These are phyloP conservation scores for Eriocheir sinensis DNA, from an alignment of 1,140 invertebrate genomes.

Conservation along the genomic window DNA sequence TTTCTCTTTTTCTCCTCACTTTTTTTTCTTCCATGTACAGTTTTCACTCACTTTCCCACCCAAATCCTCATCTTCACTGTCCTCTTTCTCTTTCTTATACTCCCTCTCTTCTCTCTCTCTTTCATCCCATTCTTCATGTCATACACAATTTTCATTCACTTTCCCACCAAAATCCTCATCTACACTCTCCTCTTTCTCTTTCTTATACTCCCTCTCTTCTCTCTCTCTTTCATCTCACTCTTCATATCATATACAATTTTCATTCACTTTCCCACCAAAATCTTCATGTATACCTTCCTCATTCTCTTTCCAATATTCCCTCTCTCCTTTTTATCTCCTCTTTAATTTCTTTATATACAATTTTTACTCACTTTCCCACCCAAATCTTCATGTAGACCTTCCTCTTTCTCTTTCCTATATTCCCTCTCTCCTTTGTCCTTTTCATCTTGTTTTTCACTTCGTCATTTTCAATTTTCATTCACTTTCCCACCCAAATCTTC, in stretches of 20 bases:
- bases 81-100: slow-evolving; percentile 4
- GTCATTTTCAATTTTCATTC: no score
- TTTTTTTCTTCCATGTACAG: neutral
- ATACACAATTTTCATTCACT: no score
- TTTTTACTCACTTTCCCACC: neutral
- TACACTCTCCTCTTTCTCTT: no score
- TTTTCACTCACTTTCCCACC: neutral
- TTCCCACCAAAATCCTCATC: no score
- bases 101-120: no score
- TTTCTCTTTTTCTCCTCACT: neutral
- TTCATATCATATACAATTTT: neutral
- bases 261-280: no score
- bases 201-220: no score
- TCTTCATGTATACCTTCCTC: neutral
- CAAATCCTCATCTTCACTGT: neutral
- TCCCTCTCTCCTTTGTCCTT: neutral
- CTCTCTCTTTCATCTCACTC: neutral
- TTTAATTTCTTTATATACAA: neutral
- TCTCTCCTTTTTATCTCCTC: neutral
- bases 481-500: no score
- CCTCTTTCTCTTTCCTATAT: neutral
- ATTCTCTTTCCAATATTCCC: neutral
- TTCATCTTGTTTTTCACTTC: no score
- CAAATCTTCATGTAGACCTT: neutral
- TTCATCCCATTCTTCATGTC: no score